Conservation (phyloP, 2,888 invertebrate genomes). For the Rhaphigaster nebulosa region DNA sequence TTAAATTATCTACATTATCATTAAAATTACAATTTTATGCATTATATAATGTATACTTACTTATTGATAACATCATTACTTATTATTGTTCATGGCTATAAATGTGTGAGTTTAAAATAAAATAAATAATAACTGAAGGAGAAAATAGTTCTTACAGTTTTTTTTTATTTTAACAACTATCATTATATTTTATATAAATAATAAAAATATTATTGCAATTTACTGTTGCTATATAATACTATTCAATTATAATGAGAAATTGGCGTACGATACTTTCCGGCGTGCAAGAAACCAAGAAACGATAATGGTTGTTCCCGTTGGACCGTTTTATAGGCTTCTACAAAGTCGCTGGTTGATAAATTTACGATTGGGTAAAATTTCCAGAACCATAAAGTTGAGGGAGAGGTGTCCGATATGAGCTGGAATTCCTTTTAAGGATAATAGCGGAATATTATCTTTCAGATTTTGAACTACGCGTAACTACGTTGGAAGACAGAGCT, state of each 20-base stretch:
- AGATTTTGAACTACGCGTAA: background rate
- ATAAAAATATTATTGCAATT: too few relatives aligned
- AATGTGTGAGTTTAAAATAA: too few relatives aligned
- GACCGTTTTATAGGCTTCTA: background rate
- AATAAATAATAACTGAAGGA: too few relatives aligned
- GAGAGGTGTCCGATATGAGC: background rate
- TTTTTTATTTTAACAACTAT: too few relatives aligned
- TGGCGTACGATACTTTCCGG: background rate
- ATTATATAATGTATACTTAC: too few relatives aligned
- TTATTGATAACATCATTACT: too few relatives aligned
- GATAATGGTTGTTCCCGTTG: background rate
- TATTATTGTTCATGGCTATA: too few relatives aligned
- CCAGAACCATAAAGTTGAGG: background rate
- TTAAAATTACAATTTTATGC: too few relatives aligned
- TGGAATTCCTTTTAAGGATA: background rate
- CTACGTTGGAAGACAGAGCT: background rate
- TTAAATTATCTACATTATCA: too few relatives aligned
- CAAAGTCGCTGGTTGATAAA: background rate
- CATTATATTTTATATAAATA: too few relatives aligned
- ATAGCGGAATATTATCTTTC: background rate
- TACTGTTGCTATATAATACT: background rate
- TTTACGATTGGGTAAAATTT: slow-evolving; percentile 30
- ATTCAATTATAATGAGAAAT: background rate
- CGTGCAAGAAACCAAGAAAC: background rate
- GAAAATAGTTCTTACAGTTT: too few relatives aligned